Evolutionary conservation across 1,140 invertebrate species (phyloP).

Genomic region (Drosophila serrata): DNA sequence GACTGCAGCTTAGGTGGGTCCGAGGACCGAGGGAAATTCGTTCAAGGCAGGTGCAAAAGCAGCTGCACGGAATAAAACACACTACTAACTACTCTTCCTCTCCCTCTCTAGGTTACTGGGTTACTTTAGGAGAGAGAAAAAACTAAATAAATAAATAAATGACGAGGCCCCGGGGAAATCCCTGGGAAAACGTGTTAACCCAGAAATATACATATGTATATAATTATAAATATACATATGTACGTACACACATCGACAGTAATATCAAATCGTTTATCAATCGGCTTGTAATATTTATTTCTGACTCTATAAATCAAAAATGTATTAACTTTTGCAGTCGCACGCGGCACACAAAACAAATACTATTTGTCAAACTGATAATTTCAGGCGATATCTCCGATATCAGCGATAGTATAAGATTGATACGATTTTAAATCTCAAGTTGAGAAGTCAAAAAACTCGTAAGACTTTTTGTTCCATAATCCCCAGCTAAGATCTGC

Average conservation of each 20-base stretch:
- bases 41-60: conserved; percentile 29
- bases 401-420: conserved; percentile 14
- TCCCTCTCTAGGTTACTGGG: conserved; percentile 21
- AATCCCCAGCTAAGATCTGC: not conserved
- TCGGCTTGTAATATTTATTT: conserved; percentile 26
- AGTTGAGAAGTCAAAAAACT: conserved; percentile 11
- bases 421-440: conserved; percentile 47
- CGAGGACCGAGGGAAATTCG: conserved; percentile 19
- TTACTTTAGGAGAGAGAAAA: conserved; percentile 8
- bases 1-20: conserved; percentile 17
- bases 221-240: no score
- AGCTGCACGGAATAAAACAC: conserved; percentile 12
- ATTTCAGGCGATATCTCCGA: not conserved
- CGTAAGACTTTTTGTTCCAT: not conserved
- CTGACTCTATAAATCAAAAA: conserved; percentile 38
- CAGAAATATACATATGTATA: not conserved
- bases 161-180: conserved; percentile 8
- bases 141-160: conserved; percentile 1
- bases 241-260: conserved; percentile 1
- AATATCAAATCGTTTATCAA: conserved; percentile 47
- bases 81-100: not conserved
- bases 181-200: conserved; percentile 17
- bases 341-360: conserved; percentile 10
- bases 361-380: conserved; percentile 20
- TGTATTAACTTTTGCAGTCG: conserved; percentile 37